Evolutionary conservation across 2,113 vertebrate genomes (phyloP).

Genomic region (Peromyscus leucopus): DNA sequence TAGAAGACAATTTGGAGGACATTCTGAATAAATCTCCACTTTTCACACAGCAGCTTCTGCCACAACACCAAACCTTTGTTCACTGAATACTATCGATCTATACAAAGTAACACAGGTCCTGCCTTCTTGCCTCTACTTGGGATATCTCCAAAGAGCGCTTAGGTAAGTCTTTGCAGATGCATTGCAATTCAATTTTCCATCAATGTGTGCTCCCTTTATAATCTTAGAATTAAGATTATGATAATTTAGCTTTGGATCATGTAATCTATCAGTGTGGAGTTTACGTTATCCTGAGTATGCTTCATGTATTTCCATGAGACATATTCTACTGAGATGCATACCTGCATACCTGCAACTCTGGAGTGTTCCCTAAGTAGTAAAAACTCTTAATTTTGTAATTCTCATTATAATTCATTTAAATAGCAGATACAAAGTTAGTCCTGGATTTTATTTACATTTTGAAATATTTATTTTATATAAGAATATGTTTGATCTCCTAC

Average conservation of each 20-base stretch:
- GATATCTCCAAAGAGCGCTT: neutral
- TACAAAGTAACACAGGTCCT: neutral
- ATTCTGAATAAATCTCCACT: neutral
- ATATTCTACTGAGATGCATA: neutral
- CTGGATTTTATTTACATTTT: neutral
- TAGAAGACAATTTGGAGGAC: neutral
- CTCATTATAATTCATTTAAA: conserved; percentile 1
- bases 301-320: neutral
- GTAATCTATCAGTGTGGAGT: neutral
- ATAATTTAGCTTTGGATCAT: neutral
- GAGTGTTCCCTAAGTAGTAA: neutral
- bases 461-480: conserved; percentile 29
- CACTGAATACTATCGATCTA: neutral
- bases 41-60: neutral
- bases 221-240: neutral
- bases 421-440: neutral
- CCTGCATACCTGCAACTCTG: neutral
- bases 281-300: neutral
- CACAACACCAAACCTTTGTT: neutral
- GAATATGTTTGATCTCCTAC: neutral
- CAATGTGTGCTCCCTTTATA: neutral
- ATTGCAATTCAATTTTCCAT: neutral
- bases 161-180: neutral
- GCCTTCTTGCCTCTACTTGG: neutral
- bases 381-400: neutral